Evolutionary conservation across 2,797 vertebrate genomes (phyloP), one percentile per base, ranked within the genome.

Genomic region (Anomalospiza imberbis): DNA sequence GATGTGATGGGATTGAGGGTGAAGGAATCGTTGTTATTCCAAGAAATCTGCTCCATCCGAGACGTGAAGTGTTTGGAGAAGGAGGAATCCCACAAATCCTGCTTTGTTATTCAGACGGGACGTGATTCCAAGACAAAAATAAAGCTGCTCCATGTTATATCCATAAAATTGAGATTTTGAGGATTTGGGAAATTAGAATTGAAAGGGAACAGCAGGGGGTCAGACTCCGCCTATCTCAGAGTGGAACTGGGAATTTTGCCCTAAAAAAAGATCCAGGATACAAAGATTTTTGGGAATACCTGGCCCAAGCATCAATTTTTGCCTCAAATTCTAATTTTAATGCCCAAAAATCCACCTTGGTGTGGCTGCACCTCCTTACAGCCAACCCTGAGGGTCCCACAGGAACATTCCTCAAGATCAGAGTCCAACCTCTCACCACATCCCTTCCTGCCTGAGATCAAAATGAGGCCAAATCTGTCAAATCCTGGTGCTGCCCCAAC

Each of bases 141-240:
- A 1, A 31, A 63, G 55, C 17, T 21, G 31, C 15, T 61, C 38
- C 15, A 1, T 7, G 26, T 28, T 72, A n/a, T 0, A 15, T 5
- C 25, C 19, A 1, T 1, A 8, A 36, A 80, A n/a, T 1, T 2
- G 0, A 0, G 8, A 18, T 1, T 4, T 1, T 1, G 13, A 12
- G 5, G 6, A n/a, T 3, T 25, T 50, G 47, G 40, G 7, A 29
- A 57, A n/a, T 6, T 0, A 6, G 4, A 17, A 55, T 5, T 6
- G 9, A 26, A 48, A 62, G n/a, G 19, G 6, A 26, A 13, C 31
- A 38, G n/a, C n/a, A 17, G 18, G 2, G 8, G 19, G 13, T 3
- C 19, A 3, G 29, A 26, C 2, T n/a, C 6, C 1, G 3, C 2
- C n/a, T 2, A 17, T 9, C 2, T 5, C 12, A 10, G 8, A 31